Conservation (phyloP, 1,140 invertebrate genomes). For the Ips typographus region DNA sequence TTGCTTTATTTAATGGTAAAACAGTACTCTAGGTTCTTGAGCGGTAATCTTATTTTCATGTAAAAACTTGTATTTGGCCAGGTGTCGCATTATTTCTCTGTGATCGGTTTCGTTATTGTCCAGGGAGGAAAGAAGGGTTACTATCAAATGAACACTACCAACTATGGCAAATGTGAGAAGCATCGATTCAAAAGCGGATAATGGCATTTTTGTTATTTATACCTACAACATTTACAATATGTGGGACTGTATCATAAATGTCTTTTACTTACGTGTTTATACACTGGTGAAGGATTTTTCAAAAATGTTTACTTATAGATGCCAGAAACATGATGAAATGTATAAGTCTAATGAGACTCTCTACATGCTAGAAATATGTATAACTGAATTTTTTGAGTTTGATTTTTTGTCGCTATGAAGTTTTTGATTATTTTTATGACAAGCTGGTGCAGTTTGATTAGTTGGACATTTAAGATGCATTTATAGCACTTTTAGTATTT, state of each 20-base stretch:
- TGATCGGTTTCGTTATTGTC: constrained; percentile 27
- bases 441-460: too few species aligned
- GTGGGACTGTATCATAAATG: neutral
- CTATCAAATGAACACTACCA: constrained; percentile 36
- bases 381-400: too few species aligned
- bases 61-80: constrained; percentile 35
- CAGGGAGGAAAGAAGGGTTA: constrained; percentile 26
- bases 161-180: constrained; percentile 35
- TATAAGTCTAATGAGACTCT: too few species aligned
- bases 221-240: neutral
- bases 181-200: constrained; percentile 36
- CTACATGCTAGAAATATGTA: too few species aligned
- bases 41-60: constrained; percentile 25
- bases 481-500: too few species aligned
- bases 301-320: too few species aligned
- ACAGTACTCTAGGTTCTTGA: constrained; percentile 11
- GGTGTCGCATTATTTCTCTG: constrained; percentile 30
- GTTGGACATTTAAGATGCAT: too few species aligned
- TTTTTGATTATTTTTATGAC: too few species aligned
- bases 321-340: too few species aligned
- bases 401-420: too few species aligned
- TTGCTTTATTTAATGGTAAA: constrained; percentile 19
- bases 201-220: constrained; percentile 16
- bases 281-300: too few species aligned
- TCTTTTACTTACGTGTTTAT: too few species aligned